Evolutionary conservation across 2,113 vertebrate species (phyloP).

Genomic region (Pluvialis apricaria): DNA sequence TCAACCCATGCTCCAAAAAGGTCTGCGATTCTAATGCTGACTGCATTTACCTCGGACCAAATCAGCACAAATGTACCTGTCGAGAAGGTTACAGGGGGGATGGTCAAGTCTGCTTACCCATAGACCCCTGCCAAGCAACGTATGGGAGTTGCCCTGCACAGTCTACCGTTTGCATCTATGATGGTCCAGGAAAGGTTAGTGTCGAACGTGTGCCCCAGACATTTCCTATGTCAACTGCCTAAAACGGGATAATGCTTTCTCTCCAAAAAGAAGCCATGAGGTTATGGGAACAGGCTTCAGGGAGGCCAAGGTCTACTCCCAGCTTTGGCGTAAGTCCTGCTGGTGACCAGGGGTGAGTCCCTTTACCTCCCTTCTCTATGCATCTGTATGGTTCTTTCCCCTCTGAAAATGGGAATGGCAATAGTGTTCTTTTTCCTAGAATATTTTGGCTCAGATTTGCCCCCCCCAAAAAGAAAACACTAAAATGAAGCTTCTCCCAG

Average conservation of each 20-base stretch:
- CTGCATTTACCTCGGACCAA: slow-evolving; percentile 84
- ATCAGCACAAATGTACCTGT: slow-evolving; percentile 81
- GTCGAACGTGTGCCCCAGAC: neutral
- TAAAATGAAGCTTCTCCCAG: neutral
- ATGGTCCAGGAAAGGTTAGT: slow-evolving; percentile 86
- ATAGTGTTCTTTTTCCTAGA: neutral
- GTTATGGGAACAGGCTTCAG: neutral
- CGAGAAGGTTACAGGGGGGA: slow-evolving; percentile 83
- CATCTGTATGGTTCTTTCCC: neutral
- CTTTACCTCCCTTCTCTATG: neutral
- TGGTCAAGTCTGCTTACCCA: slow-evolving; percentile 79
- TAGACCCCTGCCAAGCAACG: slow-evolving; percentile 84
- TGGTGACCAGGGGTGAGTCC: neutral
- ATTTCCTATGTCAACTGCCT: neutral
- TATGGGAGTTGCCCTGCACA: slow-evolving; percentile 74
- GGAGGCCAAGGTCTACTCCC: neutral
- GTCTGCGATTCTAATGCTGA: slow-evolving; percentile 78
- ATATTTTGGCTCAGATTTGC: neutral
- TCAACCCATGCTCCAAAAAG: slow-evolving; percentile 81
- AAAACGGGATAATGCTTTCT: neutral
- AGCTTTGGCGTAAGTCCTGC: neutral
- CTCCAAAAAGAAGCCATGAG: neutral
- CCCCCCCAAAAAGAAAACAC: neutral
- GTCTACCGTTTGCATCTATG: slow-evolving; percentile 81
- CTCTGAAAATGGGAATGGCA: neutral